A percentile compares a stretch with the other conserved stretches of the same genome.
These are phyloP conservation scores for Alloplasta piceator DNA, from an alignment of 2,888 invertebrate species.

Conservation along the genomic window DNA sequence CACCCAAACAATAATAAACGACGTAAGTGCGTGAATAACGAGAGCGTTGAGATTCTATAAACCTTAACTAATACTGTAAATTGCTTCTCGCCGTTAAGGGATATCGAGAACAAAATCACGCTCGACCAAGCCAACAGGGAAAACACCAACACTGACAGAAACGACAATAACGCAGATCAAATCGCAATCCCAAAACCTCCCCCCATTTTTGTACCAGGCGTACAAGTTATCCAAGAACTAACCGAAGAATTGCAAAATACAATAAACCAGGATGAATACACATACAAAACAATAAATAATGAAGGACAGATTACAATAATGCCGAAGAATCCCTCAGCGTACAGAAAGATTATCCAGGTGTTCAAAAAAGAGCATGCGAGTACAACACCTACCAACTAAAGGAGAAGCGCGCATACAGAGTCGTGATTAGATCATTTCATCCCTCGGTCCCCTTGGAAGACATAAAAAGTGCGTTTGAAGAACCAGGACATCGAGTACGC, in stretches of 20 bases:
- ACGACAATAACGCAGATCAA: not conserved
- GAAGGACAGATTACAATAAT: not conserved
- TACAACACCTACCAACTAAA: constrained; percentile 62
- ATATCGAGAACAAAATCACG: not conserved
- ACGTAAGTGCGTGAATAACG: constrained; percentile 17
- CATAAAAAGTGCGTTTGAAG: constrained; percentile 52
- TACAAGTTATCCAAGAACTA: constrained; percentile 2
- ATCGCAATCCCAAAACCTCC: constrained; percentile 1
- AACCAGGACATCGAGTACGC: constrained; percentile 57
- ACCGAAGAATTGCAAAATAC: constrained; percentile 1
- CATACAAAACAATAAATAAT: constrained; percentile 10
- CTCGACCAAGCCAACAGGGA: not conserved
- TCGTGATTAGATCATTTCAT: constrained; percentile 60
- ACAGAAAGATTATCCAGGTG: constrained; percentile 15
- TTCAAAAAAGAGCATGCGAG: constrained; percentile 16
- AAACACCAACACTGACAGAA: not conserved
- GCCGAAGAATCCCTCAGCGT: not conserved
- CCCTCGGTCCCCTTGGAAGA: constrained; percentile 32
- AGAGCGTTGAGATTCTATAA: constrained; percentile 23
- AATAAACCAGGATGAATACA: constrained; percentile 2
- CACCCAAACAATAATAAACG: constrained; percentile 31
- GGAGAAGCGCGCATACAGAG: constrained; percentile 47
- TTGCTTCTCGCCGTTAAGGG: constrained; percentile 14
- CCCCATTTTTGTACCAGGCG: constrained; percentile 1
- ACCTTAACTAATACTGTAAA: not conserved